Evolutionary conservation across 2,113 vertebrate genomes (phyloP), one percentile per base, ranked within the genome.

Genomic region (Craseonycteris thonglongyai): DNA sequence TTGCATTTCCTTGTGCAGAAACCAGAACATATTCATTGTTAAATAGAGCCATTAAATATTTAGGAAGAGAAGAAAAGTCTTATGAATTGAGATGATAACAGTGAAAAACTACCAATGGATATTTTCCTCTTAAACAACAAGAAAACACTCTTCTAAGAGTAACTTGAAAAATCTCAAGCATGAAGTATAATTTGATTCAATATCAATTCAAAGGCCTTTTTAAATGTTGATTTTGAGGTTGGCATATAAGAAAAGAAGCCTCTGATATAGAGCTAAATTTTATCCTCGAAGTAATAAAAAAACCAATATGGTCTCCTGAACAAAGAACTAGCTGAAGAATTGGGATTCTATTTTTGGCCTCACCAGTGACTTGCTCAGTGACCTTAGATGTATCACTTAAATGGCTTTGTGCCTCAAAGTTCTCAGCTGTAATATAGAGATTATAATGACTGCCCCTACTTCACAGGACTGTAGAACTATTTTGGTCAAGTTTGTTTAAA

Each of bases 311-410:
- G 95, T 97, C 82, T 78, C 49, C 72, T 94, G 95, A 96, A 96
- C 96, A 97, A 97, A 97, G 88, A 87, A 90, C 65, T 88, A 92
- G 87, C 82, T 83, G 74, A 97, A 96, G 94, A 96, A 97, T 94
- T 96, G 65, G 49, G 47, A 96, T 97, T 97, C 94, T 97, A 95
- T 97, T 97, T 97, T 93, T 95, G 91, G 87, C 45, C 56, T 96
- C 80, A 92, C 83, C 33, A 82, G 81, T 94, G 93, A 94, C 96
- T 95, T 96, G 91, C 83, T 96, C 96, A 92, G 87, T 97, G 96
- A 97, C 97, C 96, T 97, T 97, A 93, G 93, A 97, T 87, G 74
- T 97, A 97, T 94, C 93, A 87, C 96, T 96, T 96, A 96, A 96
- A 97, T 95, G 93, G 89, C 80, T 96, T 97, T 97, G 95, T 96